A percentile compares a stretch with the other conserved stretches of the same genome.
Evolutionary conservation across 2,113 vertebrate species (phyloP).

Genomic region (Erythrolamprus reginae): DNA sequence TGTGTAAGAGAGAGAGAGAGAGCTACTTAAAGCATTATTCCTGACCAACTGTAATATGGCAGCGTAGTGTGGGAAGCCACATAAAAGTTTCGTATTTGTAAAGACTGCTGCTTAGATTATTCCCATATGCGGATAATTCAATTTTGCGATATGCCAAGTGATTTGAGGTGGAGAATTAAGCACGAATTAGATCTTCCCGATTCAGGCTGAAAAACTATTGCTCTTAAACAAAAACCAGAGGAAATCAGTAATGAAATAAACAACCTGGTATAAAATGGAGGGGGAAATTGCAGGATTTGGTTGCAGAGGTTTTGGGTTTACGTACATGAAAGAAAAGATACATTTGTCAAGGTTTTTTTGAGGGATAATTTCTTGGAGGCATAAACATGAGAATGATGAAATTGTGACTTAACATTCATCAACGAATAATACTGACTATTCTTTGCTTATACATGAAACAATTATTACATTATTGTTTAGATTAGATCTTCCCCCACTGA

Average conservation of each 20-base stretch:
- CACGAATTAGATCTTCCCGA: neutral
- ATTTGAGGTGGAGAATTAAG: conserved; percentile 4
- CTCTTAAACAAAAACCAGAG: neutral
- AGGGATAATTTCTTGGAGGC: no score
- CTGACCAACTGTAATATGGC: neutral
- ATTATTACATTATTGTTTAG: no score
- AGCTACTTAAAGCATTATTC: neutral
- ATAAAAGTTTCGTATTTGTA: conserved; percentile 2
- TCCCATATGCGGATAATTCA: conserved; percentile 24
- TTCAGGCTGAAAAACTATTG: neutral
- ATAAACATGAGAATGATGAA: no score
- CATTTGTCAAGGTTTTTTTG: no score
- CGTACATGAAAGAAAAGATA: no score
- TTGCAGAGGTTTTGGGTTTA: neutral
- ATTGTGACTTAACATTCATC: no score
- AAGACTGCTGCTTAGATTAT: neutral
- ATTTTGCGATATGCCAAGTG: neutral
- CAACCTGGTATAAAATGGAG: neutral
- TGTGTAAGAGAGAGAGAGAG: no score
- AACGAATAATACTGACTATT: no score
- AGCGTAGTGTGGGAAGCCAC: conserved; percentile 6
- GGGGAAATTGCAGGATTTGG: neutral
- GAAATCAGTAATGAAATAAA: neutral
- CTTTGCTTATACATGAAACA: no score
- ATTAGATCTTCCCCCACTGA: no score